phyloP scores from a whole-genome alignment of 2,113 vertebrate genomes.

The Hepsetus odoe region DNA sequence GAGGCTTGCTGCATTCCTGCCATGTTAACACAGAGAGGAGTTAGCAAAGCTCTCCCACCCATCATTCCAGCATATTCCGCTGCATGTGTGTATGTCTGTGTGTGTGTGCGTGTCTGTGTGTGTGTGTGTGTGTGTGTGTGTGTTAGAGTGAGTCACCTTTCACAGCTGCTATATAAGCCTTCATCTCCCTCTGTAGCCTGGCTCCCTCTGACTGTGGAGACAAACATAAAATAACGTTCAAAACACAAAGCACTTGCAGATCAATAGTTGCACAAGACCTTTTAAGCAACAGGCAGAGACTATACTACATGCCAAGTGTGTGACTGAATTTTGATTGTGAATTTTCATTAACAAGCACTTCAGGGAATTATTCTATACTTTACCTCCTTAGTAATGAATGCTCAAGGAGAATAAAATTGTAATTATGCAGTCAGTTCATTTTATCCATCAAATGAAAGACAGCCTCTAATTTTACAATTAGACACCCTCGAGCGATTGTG shows the following conservation, averaged over 20 bases:
- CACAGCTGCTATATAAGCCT: constrained; percentile 91
- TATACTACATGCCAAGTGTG: background rate
- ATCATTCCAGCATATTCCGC: constrained; percentile 5
- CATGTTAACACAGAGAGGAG: constrained; percentile 5
- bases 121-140: constrained; percentile 12
- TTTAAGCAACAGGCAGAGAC: background rate
- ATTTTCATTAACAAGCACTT: background rate
- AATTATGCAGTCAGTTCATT: background rate
- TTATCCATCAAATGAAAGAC: background rate
- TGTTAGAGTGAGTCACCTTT: constrained; percentile 81
- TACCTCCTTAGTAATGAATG: background rate
- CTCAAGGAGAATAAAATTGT: background rate
- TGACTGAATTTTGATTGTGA: background rate
- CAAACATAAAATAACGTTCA: constrained; percentile 36
- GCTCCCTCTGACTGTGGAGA: constrained; percentile 88
- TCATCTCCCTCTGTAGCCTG: constrained; percentile 93
- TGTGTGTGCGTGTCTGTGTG: background rate
- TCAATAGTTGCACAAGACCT: constrained; percentile 2
- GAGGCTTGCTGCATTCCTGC: constrained; percentile 98
- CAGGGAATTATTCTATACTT: background rate
- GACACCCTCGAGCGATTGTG: background rate
- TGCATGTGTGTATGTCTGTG: background rate
- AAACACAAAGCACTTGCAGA: constrained; percentile 18
- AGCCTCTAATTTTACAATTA: background rate
- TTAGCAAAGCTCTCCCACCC: background rate